These are phyloP conservation scores for Paramormyrops hopkinsi DNA, from an alignment of 2,797 vertebrate genomes.

Conservation along the genomic window DNA sequence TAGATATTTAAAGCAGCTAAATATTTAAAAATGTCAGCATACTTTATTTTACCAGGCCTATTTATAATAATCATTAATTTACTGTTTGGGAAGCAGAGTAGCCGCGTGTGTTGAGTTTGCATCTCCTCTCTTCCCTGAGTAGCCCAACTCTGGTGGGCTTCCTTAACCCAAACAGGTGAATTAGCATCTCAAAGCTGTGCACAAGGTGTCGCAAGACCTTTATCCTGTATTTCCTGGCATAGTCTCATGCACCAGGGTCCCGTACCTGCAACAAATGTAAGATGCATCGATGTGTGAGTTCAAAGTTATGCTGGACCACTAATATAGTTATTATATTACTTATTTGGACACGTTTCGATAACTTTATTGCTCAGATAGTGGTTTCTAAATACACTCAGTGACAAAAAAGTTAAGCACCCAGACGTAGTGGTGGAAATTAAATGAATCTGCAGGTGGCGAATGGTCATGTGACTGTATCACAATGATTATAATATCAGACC, in stretches of 20 bases:
- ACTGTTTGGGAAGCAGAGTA: not conserved
- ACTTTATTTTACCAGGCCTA: not conserved
- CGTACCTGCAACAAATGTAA: not conserved
- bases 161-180: not conserved
- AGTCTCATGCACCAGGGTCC: not conserved
- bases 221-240: not conserved
- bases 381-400: not conserved
- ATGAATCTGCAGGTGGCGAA: not conserved
- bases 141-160: not conserved
- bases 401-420: not conserved
- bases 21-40: not conserved
- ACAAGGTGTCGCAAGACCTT: not conserved
- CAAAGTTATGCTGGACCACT: not conserved
- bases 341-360: not conserved
- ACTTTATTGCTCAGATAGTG: not conserved
- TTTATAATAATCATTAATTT: not conserved
- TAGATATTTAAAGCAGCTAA: not conserved
- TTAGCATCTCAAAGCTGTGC: not conserved
- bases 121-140: not conserved
- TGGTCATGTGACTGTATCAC: too few relatives aligned
- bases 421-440: not conserved
- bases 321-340: not conserved
- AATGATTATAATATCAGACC: too few relatives aligned
- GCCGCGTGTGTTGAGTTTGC: not conserved
- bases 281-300: not conserved